Conservation (phyloP, 2,797 vertebrate species). For the Rhynchonycteris naso region DNA sequence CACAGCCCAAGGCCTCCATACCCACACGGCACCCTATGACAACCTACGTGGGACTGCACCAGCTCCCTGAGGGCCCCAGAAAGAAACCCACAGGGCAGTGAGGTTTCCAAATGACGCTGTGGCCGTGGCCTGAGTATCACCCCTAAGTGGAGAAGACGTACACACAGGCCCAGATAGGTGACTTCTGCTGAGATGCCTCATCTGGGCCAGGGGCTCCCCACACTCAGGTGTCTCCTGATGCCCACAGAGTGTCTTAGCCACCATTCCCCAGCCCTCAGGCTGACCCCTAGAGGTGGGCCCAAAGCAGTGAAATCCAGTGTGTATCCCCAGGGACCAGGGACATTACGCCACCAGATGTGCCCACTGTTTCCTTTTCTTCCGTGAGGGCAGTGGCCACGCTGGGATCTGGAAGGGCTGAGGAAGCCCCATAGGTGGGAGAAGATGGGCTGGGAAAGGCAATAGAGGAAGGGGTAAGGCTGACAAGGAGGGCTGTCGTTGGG, state of each 20-base stretch:
- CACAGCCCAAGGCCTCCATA: background rate
- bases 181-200: background rate
- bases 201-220: background rate
- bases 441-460: too few relatives aligned
- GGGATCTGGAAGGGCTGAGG: background rate
- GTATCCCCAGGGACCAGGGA: background rate
- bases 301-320: background rate
- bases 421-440: background rate
- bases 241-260: background rate
- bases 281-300: background rate
- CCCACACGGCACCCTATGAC: background rate
- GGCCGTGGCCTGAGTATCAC: background rate
- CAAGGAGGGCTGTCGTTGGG: background rate
- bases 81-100: background rate
- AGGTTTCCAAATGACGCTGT: background rate
- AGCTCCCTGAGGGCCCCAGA: background rate
- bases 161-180: too few relatives aligned
- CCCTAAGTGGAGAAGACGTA: background rate
- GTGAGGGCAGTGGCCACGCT: background rate
- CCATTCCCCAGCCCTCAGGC: background rate
- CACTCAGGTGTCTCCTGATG: background rate
- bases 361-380: background rate
- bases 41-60: background rate
- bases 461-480: background rate
- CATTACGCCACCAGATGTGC: background rate